Conservation (phyloP, 2,888 invertebrate species). For the Drosophila lacicola region DNA sequence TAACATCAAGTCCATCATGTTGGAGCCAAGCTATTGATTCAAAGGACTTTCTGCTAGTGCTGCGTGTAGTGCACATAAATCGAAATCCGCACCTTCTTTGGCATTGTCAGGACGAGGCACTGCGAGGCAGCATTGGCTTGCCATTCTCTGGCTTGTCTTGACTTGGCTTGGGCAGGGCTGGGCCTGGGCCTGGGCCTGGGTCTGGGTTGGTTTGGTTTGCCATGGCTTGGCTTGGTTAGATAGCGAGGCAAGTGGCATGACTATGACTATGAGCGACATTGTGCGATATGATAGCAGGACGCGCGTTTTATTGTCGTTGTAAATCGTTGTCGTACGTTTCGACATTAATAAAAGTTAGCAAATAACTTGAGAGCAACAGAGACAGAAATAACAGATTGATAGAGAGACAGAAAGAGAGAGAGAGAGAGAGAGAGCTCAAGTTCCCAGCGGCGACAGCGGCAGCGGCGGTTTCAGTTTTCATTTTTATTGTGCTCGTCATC, state of each 20-base stretch:
- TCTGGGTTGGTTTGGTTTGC: slow-evolving; percentile 4
- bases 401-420: slow-evolving; percentile 23
- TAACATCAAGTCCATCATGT: slow-evolving; percentile 13
- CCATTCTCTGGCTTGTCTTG: slow-evolving; percentile 32
- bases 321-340: slow-evolving; percentile 80
- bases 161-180: slow-evolving; percentile 15
- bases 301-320: slow-evolving; percentile 81
- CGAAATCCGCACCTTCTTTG: slow-evolving; percentile 80
- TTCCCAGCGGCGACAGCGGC: slow-evolving; percentile 33
- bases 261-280: slow-evolving; percentile 80
- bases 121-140: slow-evolving; percentile 53
- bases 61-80: slow-evolving; percentile 80
- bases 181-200: slow-evolving; percentile 25
- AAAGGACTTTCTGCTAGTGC: slow-evolving; percentile 49
- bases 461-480: slow-evolving; percentile 71
- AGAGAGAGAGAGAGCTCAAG: slow-evolving; percentile 50
- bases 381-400: slow-evolving; percentile 28
- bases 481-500: slow-evolving; percentile 81
- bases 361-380: slow-evolving; percentile 67
- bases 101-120: slow-evolving; percentile 69
- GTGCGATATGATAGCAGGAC: slow-evolving; percentile 80
- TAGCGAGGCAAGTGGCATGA: slow-evolving; percentile 68
- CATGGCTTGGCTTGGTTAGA: slow-evolving; percentile 65
- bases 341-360: slow-evolving; percentile 81
- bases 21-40: slow-evolving; percentile 5